Percentiles rank a stretch among this genome's conserved stretches.
Conservation (phyloP, 30 jellyfish, hydroid and myxozoan species). For the Pelagia noctiluca region DNA sequence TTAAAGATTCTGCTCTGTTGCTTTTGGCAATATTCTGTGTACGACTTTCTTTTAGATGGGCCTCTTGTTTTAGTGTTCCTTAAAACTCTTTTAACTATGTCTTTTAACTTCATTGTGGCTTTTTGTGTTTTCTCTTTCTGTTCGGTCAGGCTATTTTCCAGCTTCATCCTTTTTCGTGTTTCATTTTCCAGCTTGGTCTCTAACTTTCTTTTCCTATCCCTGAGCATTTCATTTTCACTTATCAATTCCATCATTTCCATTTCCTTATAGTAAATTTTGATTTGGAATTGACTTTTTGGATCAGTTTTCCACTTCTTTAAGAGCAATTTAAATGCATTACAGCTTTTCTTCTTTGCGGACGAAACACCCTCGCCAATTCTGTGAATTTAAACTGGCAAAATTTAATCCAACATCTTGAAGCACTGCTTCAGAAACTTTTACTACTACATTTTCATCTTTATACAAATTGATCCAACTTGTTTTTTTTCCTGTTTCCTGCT, state of each 20-base stretch:
- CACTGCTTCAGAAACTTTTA: not conserved
- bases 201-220: not conserved
- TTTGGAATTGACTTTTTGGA: not conserved
- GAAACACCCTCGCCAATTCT: not conserved
- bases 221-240: not conserved
- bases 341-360: not conserved
- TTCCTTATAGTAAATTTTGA: not conserved
- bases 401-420: too few relatives aligned
- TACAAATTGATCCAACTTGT: not conserved
- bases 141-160: not conserved
- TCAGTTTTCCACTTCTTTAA: not conserved
- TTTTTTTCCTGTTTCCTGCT: not conserved
- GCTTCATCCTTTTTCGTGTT: not conserved
- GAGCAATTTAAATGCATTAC: not conserved
- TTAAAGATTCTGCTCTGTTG: not conserved
- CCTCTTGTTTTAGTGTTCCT: not conserved
- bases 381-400: not conserved
- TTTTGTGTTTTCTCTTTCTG: not conserved
- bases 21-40: not conserved
- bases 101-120: not conserved
- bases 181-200: not conserved
- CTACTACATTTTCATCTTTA: not conserved
- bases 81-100: not conserved
- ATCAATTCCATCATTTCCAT: not conserved
- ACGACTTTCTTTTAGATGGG: not conserved